phyloP scores from a whole-genome alignment of 2,888 invertebrate species.

The Fabriciana adippe region DNA sequence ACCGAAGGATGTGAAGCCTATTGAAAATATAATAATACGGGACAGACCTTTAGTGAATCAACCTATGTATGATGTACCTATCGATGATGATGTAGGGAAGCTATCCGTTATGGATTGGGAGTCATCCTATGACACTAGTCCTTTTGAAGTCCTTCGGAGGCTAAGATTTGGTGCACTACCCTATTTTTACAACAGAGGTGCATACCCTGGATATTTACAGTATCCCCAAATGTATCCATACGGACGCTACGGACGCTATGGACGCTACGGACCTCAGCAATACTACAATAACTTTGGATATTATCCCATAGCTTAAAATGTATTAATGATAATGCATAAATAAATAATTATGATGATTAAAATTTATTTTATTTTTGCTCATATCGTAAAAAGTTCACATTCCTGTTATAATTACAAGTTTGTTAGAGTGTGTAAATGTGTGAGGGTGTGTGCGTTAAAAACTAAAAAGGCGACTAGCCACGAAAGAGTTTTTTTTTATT shows the following conservation, averaged over 20 bases:
- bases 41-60: too few relatives aligned
- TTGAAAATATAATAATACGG: neutral
- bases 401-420: too few relatives aligned
- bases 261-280: neutral
- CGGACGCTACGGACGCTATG: neutral
- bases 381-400: too few relatives aligned
- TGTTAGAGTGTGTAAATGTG: too few relatives aligned
- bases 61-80: too few relatives aligned
- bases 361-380: neutral
- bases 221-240: constrained; percentile 2
- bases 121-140: constrained; percentile 1
- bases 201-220: neutral
- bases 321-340: neutral
- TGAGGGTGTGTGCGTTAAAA: too few relatives aligned
- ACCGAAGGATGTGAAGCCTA: neutral
- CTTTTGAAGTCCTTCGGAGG: constrained; percentile 2
- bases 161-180: neutral
- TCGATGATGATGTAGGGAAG: constrained; percentile 3
- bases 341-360: neutral
- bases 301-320: constrained; percentile 1
- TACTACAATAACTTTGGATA: constrained; percentile 6
- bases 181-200: neutral
- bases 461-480: too few relatives aligned
- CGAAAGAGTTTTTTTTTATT: too few relatives aligned
- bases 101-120: constrained; percentile 18